Base-by-base conservation (phyloP, 2,797 vertebrate genomes). In the Amniataba percoides region DNA sequence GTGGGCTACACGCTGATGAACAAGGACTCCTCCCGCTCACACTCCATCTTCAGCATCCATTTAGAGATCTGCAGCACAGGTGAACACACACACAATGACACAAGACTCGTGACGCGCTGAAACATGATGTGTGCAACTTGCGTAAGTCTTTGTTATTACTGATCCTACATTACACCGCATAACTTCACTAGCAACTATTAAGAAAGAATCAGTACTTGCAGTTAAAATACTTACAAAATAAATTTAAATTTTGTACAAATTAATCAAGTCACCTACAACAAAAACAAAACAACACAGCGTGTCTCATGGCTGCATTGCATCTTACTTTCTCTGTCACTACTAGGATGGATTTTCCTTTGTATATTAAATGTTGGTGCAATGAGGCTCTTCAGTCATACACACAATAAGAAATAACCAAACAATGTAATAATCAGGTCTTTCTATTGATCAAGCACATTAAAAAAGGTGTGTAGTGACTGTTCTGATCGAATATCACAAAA, bases 1-100 rank as follows among this genome's bases (percentile, higher is more conserved):
- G 96, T 97, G 51, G 96, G 95, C 75, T 97, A 92, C 93, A 97
- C 97, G 0, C 94, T 98, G 81, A 97, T 97, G 97, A 97, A 96
- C 86, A 97, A 96, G 85, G 96, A 97, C 85, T 98, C 97, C 2
- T 99, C 97, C 0, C 94, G 95, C 72, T 98, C 97, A 0, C 97
- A 97, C 92, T 97, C 97, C 78, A 95, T 97, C 94, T 97, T 98
- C 87, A 96, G 95, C 74, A 95, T 97, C 93, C 94, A 92, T 74
- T 88, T 97, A 80, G 97, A 98, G 90, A 97, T 98, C 94, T 97
- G 90, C 81, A 94, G 82, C 1, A 91, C 90, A 9, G 95, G 96
- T 98, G 85, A 34, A 91, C 59, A 42, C 74, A 51, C 11, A 68
- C 27, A 19, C 27, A 40, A 39, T 14, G n/a, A 53, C 11, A 10